Percentiles rank a stretch among this genome's conserved stretches.
Evolutionary conservation across 2,888 invertebrate genomes (phyloP).

Genomic region (Aphodius sticticus): DNA sequence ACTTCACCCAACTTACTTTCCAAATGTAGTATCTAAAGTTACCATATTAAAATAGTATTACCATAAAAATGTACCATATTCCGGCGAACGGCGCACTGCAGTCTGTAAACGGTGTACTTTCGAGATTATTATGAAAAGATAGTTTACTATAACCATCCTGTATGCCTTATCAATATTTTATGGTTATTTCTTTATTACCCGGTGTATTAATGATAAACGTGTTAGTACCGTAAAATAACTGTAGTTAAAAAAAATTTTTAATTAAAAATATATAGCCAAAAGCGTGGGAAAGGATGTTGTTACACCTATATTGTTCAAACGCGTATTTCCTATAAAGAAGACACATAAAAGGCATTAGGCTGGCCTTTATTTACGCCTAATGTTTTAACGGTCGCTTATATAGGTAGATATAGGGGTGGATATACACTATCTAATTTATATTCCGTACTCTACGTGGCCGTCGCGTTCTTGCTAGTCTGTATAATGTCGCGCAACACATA

Average conservation of each 20-base stretch:
- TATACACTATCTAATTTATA: background rate
- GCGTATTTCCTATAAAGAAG: background rate
- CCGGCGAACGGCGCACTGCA: too few relatives aligned
- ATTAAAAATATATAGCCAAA: background rate
- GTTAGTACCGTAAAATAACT: too few relatives aligned
- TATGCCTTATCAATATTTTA: too few relatives aligned
- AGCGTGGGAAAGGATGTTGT: background rate
- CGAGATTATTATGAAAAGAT: too few relatives aligned
- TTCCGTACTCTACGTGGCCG: background rate
- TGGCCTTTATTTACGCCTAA: background rate
- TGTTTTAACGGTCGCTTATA: background rate
- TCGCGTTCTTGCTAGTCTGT: background rate
- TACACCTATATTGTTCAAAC: background rate
- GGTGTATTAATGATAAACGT: too few relatives aligned
- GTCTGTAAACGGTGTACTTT: too few relatives aligned
- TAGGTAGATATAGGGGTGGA: background rate
- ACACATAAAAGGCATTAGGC: background rate
- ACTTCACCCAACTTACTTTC: too few relatives aligned
- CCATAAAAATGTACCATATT: too few relatives aligned
- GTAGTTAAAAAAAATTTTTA: background rate
- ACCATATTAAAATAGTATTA: too few relatives aligned
- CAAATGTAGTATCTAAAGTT: too few relatives aligned
- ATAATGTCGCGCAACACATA: background rate
- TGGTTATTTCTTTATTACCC: too few relatives aligned
- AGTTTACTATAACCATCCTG: too few relatives aligned